Percentiles rank a stretch among this genome's conserved stretches.
phyloP scores from a whole-genome alignment of 1,140 invertebrate genomes.

The Diploscapter pachys region DNA sequence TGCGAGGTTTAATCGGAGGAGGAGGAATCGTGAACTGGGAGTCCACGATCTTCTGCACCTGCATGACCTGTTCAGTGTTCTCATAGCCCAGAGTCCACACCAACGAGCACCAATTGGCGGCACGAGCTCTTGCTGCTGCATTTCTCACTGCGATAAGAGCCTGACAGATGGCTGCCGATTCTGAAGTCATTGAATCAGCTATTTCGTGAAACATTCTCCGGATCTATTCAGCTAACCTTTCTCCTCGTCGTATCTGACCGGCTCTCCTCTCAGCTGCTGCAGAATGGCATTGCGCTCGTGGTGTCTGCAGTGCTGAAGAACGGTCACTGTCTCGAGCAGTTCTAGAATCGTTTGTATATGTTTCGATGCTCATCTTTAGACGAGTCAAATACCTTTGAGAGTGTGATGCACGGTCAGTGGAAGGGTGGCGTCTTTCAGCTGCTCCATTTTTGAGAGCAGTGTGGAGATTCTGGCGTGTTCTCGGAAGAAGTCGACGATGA shows the following conservation, averaged over 20 bases:
- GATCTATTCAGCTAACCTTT: constrained; percentile 37
- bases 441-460: constrained; percentile 56
- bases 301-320: constrained; percentile 50
- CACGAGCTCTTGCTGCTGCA: constrained; percentile 48
- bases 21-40: constrained; percentile 49
- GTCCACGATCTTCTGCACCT: constrained; percentile 41
- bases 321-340: constrained; percentile 50
- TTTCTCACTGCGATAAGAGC: constrained; percentile 43
- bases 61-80: constrained; percentile 37
- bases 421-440: constrained; percentile 43
- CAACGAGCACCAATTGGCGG: constrained; percentile 56
- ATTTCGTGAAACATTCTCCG: too few species aligned
- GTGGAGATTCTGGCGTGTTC: constrained; percentile 71
- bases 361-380: background rate
- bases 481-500: constrained; percentile 77
- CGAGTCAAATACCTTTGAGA: constrained; percentile 27
- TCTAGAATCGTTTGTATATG: background rate
- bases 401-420: constrained; percentile 43
- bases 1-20: constrained; percentile 52
- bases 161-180: constrained; percentile 44
- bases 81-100: constrained; percentile 50
- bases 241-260: constrained; percentile 52
- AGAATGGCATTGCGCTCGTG: constrained; percentile 50
- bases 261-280: constrained; percentile 52
- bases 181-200: constrained; percentile 32